Conservation (phyloP, 2,113 vertebrate species). For the Silurus meridionalis region DNA sequence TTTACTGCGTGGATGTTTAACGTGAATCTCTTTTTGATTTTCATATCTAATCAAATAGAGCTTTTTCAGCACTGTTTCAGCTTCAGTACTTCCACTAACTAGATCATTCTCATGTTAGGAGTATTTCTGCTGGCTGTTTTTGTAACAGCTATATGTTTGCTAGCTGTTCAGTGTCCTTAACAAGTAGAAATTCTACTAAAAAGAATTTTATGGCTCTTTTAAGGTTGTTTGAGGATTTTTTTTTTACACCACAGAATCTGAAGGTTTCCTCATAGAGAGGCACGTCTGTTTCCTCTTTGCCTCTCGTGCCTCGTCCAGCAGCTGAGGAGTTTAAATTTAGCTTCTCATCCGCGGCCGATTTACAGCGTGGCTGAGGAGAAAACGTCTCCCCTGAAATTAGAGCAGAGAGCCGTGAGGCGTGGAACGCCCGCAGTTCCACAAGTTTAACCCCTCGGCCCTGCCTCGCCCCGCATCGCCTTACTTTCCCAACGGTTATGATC, state of each 20-base stretch:
- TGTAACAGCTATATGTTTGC: not conserved
- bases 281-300: constrained; percentile 1
- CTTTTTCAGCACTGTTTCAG: not conserved
- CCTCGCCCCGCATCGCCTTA: no score
- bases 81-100: not conserved
- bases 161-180: not conserved
- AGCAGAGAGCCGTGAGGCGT: constrained; percentile 39
- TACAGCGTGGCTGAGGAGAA: constrained; percentile 64
- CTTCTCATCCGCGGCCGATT: constrained; percentile 36
- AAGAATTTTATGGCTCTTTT: no score
- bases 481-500: not conserved
- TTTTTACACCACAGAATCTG: not conserved
- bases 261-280: not conserved
- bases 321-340: constrained; percentile 72
- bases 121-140: not conserved
- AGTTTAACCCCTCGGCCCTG: not conserved
- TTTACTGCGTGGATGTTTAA: not conserved
- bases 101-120: not conserved
- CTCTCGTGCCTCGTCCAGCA: constrained; percentile 53
- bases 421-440: not conserved
- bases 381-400: constrained; percentile 69
- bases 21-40: not conserved
- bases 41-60: not conserved
- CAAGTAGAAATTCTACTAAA: not conserved
- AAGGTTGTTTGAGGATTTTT: not conserved